Conservation (phyloP, 2,888 invertebrate genomes). For the Cryptosula pallasiana region DNA sequence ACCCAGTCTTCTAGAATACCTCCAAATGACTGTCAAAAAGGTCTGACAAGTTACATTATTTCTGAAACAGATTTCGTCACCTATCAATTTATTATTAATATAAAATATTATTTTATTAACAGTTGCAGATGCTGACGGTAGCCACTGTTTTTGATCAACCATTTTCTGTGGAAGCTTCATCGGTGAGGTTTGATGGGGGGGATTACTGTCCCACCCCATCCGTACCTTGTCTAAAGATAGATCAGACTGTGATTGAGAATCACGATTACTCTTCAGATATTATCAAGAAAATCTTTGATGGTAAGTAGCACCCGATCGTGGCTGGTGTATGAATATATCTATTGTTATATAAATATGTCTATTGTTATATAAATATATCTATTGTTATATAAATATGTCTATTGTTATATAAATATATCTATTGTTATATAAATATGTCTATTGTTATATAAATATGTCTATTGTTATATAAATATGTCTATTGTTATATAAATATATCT, state of each 20-base stretch:
- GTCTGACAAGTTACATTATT: background rate
- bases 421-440: no score
- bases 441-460: no score
- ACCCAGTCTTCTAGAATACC: background rate
- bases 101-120: background rate
- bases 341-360: no score
- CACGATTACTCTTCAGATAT: background rate
- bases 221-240: background rate
- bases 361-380: no score
- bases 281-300: background rate
- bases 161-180: background rate
- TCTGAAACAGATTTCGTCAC: background rate
- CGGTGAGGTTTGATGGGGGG: background rate
- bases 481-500: no score
- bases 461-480: no score
- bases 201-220: background rate
- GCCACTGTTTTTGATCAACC: background rate
- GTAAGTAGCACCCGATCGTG: background rate
- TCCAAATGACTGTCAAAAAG: background rate
- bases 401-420: no score
- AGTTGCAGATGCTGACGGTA: background rate
- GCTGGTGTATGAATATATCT: no score
- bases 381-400: no score
- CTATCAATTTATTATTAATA: background rate
- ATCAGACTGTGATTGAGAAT: background rate